Evolutionary conservation across 2,888 invertebrate genomes (phyloP).

Genomic region (Nomada goodeniana): DNA sequence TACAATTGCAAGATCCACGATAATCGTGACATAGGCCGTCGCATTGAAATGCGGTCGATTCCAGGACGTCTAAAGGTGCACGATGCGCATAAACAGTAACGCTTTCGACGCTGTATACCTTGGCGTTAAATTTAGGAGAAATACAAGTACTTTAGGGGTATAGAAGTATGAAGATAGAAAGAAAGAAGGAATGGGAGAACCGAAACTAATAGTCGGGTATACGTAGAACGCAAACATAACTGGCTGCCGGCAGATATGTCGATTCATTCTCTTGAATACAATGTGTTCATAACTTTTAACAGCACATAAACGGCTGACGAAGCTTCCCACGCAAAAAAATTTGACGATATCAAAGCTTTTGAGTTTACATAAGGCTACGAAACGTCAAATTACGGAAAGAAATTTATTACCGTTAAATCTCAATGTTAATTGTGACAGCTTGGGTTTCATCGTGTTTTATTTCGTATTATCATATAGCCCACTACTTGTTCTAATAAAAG

Average conservation of each 20-base stretch:
- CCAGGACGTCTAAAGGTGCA: background rate
- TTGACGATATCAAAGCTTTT: constrained; percentile 55
- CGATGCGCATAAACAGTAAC: background rate
- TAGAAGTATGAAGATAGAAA: constrained; percentile 21
- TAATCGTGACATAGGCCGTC: background rate
- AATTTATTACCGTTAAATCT: constrained; percentile 80
- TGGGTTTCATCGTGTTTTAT: constrained; percentile 72
- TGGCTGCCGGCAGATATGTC: constrained; percentile 76
- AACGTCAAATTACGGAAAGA: constrained; percentile 63
- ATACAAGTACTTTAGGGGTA: constrained; percentile 7
- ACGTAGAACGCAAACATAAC: constrained; percentile 79
- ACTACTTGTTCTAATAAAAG: constrained; percentile 65
- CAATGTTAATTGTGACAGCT: constrained; percentile 79
- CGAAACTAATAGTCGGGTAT: constrained; percentile 78
- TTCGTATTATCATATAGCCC: constrained; percentile 54
- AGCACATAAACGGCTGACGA: constrained; percentile 79
- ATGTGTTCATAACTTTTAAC: constrained; percentile 78
- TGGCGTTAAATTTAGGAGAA: constrained; percentile 77
- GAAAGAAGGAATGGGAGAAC: constrained; percentile 50
- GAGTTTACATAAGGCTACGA: constrained; percentile 39
- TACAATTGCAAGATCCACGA: background rate
- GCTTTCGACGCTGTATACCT: constrained; percentile 35
- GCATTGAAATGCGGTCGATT: background rate
- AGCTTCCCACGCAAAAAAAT: constrained; percentile 73
- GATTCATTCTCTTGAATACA: constrained; percentile 81